These are phyloP conservation scores for Molorchus minor DNA, from an alignment of 2,888 invertebrate genomes.

Conservation along the genomic window DNA sequence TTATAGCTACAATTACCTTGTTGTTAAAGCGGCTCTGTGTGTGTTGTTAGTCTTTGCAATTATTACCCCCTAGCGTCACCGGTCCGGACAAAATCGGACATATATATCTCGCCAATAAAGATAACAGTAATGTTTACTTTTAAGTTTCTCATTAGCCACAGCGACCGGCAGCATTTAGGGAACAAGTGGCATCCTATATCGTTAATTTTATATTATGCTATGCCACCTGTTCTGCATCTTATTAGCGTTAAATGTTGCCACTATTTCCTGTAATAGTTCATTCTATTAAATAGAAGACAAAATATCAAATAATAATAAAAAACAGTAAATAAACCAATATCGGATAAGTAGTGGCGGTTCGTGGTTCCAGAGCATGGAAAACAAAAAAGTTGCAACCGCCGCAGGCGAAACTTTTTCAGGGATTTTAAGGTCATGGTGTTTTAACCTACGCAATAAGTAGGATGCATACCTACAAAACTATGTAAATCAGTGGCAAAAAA, in stretches of 20 bases:
- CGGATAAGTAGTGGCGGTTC: no score
- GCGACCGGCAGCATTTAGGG: background rate
- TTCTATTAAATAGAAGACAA: no score
- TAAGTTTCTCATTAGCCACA: background rate
- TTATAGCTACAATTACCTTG: conserved; percentile 15
- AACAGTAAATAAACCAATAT: no score
- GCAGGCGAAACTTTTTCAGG: no score
- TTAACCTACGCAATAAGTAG: no score
- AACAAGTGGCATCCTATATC: conserved; percentile 11
- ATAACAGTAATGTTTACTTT: conserved; percentile 9
- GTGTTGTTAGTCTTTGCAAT: conserved; percentile 14
- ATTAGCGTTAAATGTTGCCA: background rate
- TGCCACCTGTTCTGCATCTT: background rate
- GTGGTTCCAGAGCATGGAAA: no score
- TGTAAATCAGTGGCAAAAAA: no score
- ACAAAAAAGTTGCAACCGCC: no score
- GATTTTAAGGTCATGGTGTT: no score
- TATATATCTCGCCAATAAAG: conserved; percentile 11
- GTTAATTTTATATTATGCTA: conserved; percentile 7
- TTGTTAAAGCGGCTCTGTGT: conserved; percentile 2
- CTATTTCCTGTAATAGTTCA: no score
- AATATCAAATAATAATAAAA: no score
- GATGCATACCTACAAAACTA: no score
- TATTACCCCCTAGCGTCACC: conserved; percentile 8
- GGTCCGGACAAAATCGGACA: conserved; percentile 1